phyloP scores from a whole-genome alignment of 2,888 invertebrate genomes.

The Lycocerus yunnanus region DNA sequence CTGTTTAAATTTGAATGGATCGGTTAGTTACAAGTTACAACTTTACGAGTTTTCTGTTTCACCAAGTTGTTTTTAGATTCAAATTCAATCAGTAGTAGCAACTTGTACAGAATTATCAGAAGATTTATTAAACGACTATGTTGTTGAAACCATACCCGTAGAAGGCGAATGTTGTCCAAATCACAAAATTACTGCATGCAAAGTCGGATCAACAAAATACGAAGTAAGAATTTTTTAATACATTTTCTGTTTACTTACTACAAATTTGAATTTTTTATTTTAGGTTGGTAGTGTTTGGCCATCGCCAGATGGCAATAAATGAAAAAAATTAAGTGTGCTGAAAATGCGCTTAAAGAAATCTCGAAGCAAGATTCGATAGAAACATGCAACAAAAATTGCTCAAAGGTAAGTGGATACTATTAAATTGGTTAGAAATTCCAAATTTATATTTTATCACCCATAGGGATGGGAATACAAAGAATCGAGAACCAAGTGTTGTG shows the following conservation, averaged over 20 bases:
- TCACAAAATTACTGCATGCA: conserved; percentile 61
- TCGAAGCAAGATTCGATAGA: conserved; percentile 60
- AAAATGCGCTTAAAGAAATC: conserved; percentile 57
- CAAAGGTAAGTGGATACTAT: too few relatives aligned
- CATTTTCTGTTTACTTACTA: neutral
- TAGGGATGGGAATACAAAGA: conserved; percentile 66
- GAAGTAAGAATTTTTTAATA: conserved; percentile 49
- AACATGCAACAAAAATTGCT: conserved; percentile 60
- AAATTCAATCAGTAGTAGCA: conserved; percentile 60
- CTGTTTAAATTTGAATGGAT: conserved; percentile 61
- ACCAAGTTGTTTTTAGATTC: conserved; percentile 53
- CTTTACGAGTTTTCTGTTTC: neutral
- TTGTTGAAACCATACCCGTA: conserved; percentile 56
- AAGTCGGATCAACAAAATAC: conserved; percentile 56
- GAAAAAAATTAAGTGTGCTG: conserved; percentile 61
- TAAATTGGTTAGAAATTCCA: too few relatives aligned
- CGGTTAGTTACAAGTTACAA: conserved; percentile 44
- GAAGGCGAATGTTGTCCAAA: conserved; percentile 64
- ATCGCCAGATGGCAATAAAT: conserved; percentile 60
- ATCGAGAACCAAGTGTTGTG: conserved; percentile 62
- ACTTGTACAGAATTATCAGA: conserved; percentile 59
- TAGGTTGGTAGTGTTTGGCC: conserved; percentile 64
- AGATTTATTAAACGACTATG: conserved; percentile 57
- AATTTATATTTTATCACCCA: conserved; percentile 17
- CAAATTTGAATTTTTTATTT: neutral